Conservation (phyloP, 1,140 invertebrate genomes). For the Drosophila hydei region DNA sequence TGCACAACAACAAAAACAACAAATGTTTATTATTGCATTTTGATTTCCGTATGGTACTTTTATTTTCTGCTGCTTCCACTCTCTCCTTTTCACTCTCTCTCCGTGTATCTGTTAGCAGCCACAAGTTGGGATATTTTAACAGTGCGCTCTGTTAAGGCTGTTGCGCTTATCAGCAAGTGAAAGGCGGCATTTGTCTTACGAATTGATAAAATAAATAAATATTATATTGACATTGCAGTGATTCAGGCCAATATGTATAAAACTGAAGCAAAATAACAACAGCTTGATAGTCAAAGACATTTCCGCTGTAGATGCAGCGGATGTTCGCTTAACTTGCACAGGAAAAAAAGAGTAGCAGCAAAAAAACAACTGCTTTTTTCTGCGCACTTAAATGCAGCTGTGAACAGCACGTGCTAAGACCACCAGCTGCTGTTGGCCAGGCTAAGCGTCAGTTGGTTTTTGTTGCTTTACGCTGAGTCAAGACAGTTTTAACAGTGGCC, state of each 20-base stretch:
- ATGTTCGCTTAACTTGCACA: constrained; percentile 18
- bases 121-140: constrained; percentile 52
- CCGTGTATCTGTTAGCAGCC: constrained; percentile 41
- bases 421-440: constrained; percentile 24
- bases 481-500: background rate
- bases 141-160: constrained; percentile 41
- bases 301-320: constrained; percentile 30
- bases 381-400: constrained; percentile 44
- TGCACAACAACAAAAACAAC: constrained; percentile 39
- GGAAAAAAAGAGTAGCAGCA: constrained; percentile 4
- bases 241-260: constrained; percentile 26
- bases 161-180: constrained; percentile 35
- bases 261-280: background rate
- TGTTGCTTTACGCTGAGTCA: constrained; percentile 18
- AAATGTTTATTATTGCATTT: constrained; percentile 78
- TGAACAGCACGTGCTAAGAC: constrained; percentile 55
- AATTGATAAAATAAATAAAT: constrained; percentile 33
- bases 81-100: constrained; percentile 17
- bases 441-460: constrained; percentile 29
- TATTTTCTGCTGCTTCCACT: constrained; percentile 40
- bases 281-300: constrained; percentile 4
- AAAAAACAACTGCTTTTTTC: constrained; percentile 1
- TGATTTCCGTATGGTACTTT: constrained; percentile 69
- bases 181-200: background rate
- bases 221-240: constrained; percentile 15